Conservation (phyloP, 2,888 invertebrate genomes). For the Aproaerema taeniolella region DNA sequence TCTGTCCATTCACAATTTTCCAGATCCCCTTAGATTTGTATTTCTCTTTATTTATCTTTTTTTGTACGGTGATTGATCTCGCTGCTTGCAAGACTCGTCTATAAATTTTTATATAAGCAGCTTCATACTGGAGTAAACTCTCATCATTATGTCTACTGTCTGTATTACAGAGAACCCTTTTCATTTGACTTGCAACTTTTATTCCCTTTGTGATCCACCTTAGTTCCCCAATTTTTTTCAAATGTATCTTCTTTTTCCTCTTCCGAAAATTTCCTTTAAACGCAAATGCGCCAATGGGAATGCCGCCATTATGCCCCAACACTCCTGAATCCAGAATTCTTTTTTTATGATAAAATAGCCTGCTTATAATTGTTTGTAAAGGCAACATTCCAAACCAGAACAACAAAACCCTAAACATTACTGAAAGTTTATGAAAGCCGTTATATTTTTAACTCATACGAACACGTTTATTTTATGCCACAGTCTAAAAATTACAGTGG, state of each 20-base stretch:
- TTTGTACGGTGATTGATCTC: not conserved
- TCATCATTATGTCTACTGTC: not conserved
- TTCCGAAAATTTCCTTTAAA: slow-evolving; percentile 1
- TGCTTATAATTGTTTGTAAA: too few species aligned
- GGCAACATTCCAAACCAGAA: too few species aligned
- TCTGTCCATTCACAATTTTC: not conserved
- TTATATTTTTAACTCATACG: too few species aligned
- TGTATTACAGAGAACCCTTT: slow-evolving; percentile 1
- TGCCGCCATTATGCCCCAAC: not conserved
- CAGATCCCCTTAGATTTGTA: not conserved
- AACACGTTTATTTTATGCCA: too few species aligned
- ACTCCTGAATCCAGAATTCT: not conserved
- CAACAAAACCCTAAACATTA: slow-evolving; percentile 1
- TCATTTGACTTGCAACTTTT: slow-evolving; percentile 6
- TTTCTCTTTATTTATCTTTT: not conserved
- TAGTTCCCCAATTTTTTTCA: not conserved
- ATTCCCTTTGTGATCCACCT: slow-evolving; percentile 8
- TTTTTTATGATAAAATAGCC: too few species aligned
- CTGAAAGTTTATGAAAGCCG: not conserved
- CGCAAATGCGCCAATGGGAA: not conserved
- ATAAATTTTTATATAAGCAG: not conserved
- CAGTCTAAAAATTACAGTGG: too few species aligned
- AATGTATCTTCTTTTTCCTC: not conserved
- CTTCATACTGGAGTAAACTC: not conserved
- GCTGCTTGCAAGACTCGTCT: slow-evolving; percentile 1